phyloP scores from a whole-genome alignment of 2,113 vertebrate genomes.

The Physeter macrocephalus region DNA sequence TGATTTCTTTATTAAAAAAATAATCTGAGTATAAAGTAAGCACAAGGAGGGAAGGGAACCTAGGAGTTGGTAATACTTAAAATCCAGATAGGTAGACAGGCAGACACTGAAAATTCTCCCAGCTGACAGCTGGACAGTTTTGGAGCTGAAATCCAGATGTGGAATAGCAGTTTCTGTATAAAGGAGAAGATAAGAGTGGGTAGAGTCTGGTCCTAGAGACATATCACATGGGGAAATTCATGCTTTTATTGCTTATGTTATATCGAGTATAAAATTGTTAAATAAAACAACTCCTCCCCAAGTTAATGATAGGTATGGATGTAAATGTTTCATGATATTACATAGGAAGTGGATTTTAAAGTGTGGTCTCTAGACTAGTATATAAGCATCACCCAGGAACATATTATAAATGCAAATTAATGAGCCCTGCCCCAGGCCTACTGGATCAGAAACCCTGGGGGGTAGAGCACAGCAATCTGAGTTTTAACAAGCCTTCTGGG shows the following conservation, averaged over 20 bases:
- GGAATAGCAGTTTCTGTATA: neutral
- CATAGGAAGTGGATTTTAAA: neutral
- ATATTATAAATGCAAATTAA: neutral
- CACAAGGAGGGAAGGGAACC: neutral
- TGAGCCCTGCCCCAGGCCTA: neutral
- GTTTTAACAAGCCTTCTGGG: neutral
- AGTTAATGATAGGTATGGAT: conserved; percentile 1
- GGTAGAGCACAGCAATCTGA: neutral
- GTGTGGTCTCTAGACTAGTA: neutral
- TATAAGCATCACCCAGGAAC: neutral
- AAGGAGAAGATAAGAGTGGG: neutral
- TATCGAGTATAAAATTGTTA: neutral
- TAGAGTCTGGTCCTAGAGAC: neutral
- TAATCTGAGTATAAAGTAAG: neutral
- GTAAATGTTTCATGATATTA: neutral
- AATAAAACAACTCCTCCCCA: neutral
- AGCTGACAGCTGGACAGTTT: neutral
- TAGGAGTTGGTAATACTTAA: neutral
- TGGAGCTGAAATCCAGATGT: neutral
- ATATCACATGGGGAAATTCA: neutral
- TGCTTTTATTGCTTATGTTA: neutral
- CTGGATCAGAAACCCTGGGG: neutral
- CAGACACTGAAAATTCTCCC: neutral
- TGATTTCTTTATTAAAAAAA: conserved; percentile 19
- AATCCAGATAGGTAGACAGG: neutral